These are phyloP conservation scores for Lophotriccus pileatus DNA, from an alignment of 2,797 vertebrate genomes.

Conservation along the genomic window DNA sequence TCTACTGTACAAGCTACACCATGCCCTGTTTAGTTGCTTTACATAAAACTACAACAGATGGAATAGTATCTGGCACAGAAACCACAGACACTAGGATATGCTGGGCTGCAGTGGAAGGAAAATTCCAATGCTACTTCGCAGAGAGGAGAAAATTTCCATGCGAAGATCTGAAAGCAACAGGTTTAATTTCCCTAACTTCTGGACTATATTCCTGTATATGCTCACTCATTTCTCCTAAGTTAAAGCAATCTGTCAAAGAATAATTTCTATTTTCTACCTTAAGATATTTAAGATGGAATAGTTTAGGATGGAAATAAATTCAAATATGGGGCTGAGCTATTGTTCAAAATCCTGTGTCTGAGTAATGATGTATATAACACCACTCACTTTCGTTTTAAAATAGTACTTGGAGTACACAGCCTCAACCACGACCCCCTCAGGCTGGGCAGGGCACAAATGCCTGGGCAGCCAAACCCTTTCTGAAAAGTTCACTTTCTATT, in stretches of 20 bases:
- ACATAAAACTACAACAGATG: background rate
- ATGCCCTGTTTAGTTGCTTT: background rate
- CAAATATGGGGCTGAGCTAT: background rate
- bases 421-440: background rate
- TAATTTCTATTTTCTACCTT: background rate
- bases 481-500: constrained; percentile 1
- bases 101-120: background rate
- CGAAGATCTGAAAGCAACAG: background rate
- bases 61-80: background rate
- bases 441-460: background rate
- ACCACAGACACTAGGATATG: background rate
- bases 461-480: background rate
- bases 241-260: background rate
- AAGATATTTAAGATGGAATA: background rate
- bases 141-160: background rate
- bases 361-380: background rate
- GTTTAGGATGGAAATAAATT: background rate
- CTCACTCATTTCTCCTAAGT: background rate
- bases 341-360: background rate
- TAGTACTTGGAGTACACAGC: background rate
- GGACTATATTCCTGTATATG: background rate
- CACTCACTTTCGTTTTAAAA: background rate
- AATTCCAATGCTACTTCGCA: background rate
- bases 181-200: background rate
- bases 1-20: background rate